These are phyloP conservation scores for Artibeus jamaicensis DNA, from an alignment of 2,797 vertebrate genomes.

Conservation along the genomic window DNA sequence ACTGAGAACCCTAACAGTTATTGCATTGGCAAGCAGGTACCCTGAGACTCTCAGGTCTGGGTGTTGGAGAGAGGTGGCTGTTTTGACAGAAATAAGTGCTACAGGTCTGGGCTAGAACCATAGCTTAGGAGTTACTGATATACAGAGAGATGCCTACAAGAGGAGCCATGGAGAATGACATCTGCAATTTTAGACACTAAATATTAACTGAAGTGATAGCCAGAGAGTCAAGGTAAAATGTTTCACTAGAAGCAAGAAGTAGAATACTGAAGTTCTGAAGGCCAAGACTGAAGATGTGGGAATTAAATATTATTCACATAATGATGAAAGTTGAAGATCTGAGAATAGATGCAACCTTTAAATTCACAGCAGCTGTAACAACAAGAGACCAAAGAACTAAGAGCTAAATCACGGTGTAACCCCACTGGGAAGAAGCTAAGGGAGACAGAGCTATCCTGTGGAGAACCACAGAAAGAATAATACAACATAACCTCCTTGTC, in stretches of 20 bases:
- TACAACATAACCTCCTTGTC: not conserved
- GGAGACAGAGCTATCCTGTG: not conserved
- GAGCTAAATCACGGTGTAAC: not conserved
- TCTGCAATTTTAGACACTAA: not conserved
- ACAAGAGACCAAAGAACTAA: not conserved
- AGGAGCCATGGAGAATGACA: not conserved
- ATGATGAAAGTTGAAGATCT: not conserved
- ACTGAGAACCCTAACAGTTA: not conserved
- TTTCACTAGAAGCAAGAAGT: not conserved
- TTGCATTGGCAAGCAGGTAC: not conserved
- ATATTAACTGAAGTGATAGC: not conserved
- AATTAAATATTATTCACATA: not conserved
- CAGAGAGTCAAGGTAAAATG: not conserved
- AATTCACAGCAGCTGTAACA: slow-evolving; percentile 31
- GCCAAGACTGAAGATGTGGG: not conserved
- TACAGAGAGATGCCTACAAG: not conserved
- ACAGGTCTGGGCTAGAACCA: not conserved
- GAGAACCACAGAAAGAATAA: not conserved
- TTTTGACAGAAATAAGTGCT: not conserved
- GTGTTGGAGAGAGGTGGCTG: not conserved
- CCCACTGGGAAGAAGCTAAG: not conserved
- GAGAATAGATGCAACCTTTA: not conserved
- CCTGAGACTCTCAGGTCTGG: not conserved
- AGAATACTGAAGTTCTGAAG: not conserved
- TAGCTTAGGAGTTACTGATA: not conserved